A percentile compares a stretch with the other conserved stretches of the same genome.
Evolutionary conservation across 2,888 invertebrate species (phyloP).

Genomic region (Nemotelus nigrinus): DNA sequence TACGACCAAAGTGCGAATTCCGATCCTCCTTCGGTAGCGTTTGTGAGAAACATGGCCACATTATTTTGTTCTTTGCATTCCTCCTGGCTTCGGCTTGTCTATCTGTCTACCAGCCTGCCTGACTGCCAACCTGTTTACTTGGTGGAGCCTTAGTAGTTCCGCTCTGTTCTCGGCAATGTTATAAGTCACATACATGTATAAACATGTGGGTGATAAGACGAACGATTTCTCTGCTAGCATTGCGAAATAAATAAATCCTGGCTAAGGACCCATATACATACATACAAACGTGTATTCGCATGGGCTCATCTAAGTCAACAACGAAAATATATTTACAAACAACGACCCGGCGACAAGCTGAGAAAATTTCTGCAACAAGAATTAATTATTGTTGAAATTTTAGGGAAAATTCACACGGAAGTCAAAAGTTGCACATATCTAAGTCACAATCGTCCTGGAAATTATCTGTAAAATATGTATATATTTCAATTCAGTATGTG

Average conservation of each 20-base stretch:
- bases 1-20: constrained; percentile 14
- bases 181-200: constrained; percentile 20
- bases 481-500: too few relatives aligned
- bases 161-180: constrained; percentile 17
- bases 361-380: constrained; percentile 12
- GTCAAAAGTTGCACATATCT: constrained; percentile 4
- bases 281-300: too few relatives aligned
- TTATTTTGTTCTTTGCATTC: constrained; percentile 3
- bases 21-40: background rate
- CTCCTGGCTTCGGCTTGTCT: background rate
- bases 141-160: too few relatives aligned
- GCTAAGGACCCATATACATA: too few relatives aligned
- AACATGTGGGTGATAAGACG: constrained; percentile 33
- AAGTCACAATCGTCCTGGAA: too few relatives aligned
- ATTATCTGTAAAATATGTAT: too few relatives aligned
- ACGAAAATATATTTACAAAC: background rate
- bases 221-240: background rate
- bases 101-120: background rate
- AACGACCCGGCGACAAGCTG: background rate
- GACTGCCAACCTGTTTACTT: too few relatives aligned
- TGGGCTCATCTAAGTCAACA: too few relatives aligned
- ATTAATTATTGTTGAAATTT: constrained; percentile 35
- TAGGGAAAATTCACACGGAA: constrained; percentile 26
- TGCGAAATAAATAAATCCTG: too few relatives aligned
- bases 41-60: constrained; percentile 6